Conservation (phyloP, 1,140 invertebrate genomes). For the Penaeus vannamei region DNA sequence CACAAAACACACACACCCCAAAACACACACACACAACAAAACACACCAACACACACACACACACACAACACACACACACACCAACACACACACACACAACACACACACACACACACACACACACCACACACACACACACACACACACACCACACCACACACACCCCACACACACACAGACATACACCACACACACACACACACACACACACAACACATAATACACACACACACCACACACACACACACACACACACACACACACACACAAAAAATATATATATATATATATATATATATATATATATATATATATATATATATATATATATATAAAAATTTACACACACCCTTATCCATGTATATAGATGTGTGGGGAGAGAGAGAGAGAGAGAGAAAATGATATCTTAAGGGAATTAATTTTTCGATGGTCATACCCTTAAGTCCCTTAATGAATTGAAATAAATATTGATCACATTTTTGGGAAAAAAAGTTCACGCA, state of each 20-base stretch:
- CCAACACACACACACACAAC: conserved; percentile 11
- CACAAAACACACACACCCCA: conserved; percentile 27
- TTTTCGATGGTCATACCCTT: too few species aligned
- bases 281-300: conserved; percentile 4
- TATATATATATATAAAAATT: conserved; percentile 24
- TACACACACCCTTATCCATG: background rate
- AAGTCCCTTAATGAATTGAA: too few species aligned
- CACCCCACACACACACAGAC: background rate
- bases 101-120: conserved; percentile 1
- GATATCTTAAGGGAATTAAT: too few species aligned
- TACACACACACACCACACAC: background rate
- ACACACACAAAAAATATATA: conserved; percentile 29
- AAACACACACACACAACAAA: conserved; percentile 22
- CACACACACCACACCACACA: background rate
- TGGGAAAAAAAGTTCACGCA: too few species aligned
- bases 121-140: conserved; percentile 6
- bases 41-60: conserved; percentile 13
- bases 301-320: conserved; percentile 13
- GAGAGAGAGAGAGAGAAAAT: too few species aligned
- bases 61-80: conserved; percentile 29
- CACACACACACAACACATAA: background rate
- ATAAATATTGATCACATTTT: too few species aligned
- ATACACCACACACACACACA: background rate
- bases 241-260: conserved; percentile 12
- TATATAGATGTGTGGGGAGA: background rate